Evolutionary conservation across 2,797 vertebrate species (phyloP), one percentile per base, ranked within the genome.

Genomic region (Perodicticus potto): DNA sequence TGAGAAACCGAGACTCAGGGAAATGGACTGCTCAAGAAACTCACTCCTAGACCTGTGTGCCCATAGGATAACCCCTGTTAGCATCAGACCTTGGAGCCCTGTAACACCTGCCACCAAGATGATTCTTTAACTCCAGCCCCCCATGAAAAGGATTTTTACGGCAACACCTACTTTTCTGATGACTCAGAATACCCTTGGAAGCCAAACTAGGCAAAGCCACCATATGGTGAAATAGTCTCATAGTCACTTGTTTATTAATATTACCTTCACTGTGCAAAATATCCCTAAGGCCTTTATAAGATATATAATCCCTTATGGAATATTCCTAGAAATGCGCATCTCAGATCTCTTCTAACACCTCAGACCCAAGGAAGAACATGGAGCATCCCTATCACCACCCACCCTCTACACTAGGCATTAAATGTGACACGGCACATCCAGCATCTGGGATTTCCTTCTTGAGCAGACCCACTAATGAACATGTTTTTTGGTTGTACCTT

Each of bases 181-280:
- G 65, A 76, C 63, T 70, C 83, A 57, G 9, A 49, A 61, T 65
- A n/a, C 81, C 80, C 76, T 93, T 90, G 78, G 81, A 93, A 94
- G 67, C 55, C 65, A 88, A 74, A 69, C 55, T 49, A 89, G n/a
- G n/a, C 14, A 87, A 95, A 76, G 53, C 23, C 88, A 86, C 81
- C 82, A 61, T 49, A 25, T 55, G 20, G 61, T 69, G n/a, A 95
- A 70, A 83, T 5, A 72, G 27, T 83, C 43, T 45, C 88, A 43
- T 6, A 5, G n/a, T 57, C 34, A 87, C 37, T 85, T 11, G n/a
- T 57, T 86, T 57, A 83, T 63, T 14, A 49, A 49, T 14, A 49
- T 14, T 49, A n/a, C 34, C 16, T 91, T 94, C 72, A 23, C 34
- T 40, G 74, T 63, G 23, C 83, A 83, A 90, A 81, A 81, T 83